Evolutionary conservation across 2,113 vertebrate genomes (phyloP), one percentile per base, ranked within the genome.

Genomic region (Psittacara wagleri): DNA sequence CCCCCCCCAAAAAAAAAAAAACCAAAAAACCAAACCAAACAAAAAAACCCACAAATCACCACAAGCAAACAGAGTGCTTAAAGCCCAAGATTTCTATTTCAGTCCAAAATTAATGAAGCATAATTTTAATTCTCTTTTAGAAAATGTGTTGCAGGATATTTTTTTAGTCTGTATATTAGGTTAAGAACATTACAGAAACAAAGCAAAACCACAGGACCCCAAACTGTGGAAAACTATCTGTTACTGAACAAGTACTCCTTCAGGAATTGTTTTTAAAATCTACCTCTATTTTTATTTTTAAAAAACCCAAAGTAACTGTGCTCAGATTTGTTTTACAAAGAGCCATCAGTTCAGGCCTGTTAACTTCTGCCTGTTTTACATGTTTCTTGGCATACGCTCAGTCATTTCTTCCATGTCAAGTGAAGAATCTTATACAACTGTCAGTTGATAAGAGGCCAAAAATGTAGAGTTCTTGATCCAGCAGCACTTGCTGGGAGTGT

Each of bases 21-120:
- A 13, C 22, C 8, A 49, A 77, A 4, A 8, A 57, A 57, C 2
- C 8, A 48, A 67, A 48, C 5, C 46, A 48, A 46, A 48, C 20
- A 48, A 27, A 3, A 16, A 44, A 88, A 24, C 23, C 54, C 0
- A 1, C 25, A 46, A 62, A 4, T 2, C 1, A 15, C 7, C n/a
- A 22, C 52, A 62, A 37, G 29, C 51, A 61, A 59, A 1, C 18
- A 19, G 52, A 33, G 18, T 63, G 55, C n/a, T 73, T 67, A 1
- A 80, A 78, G 43, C 63, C 2, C 17, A 44, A 17, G 35, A 24
- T 70, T 57, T 88, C 77, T 41, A 69, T 16, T 7, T 52, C 54
- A 20, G 8, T 80, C 17, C 37, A 33, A 75, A 86, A 75, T 68
- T 43, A 83, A 43, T 66, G 33, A 90, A 28, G 10, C 2, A 1